Evolutionary conservation across 2,113 vertebrate genomes (phyloP).

Genomic region (Cettia cetti): DNA sequence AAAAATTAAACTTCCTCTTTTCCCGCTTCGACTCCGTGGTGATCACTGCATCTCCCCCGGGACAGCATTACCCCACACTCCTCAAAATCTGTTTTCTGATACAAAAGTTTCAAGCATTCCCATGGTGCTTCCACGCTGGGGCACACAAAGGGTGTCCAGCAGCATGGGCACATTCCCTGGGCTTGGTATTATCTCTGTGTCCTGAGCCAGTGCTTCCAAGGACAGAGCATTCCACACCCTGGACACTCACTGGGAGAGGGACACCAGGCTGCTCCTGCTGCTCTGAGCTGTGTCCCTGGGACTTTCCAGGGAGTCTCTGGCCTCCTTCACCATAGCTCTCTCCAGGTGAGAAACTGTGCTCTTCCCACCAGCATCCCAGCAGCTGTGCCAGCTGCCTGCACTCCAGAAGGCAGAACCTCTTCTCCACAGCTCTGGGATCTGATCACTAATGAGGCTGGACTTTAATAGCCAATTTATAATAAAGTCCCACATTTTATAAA

Average conservation of each 20-base stretch:
- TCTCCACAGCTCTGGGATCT: not conserved
- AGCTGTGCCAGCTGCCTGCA: not conserved
- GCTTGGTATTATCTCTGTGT: not conserved
- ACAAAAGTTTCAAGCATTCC: not conserved
- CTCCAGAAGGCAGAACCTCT: not conserved
- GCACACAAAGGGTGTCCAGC: not conserved
- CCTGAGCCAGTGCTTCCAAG: not conserved
- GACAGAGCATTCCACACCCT: not conserved
- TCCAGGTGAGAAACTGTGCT: no score
- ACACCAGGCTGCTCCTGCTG: not conserved
- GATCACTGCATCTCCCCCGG: no score
- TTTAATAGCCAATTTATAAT: not conserved
- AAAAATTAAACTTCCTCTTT: no score
- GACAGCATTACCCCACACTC: no score
- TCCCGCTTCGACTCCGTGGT: no score
- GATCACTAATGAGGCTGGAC: fast-evolving
- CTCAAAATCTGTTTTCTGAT: not conserved
- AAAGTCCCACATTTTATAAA: not conserved
- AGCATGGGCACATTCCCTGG: not conserved
- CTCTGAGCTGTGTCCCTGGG: not conserved
- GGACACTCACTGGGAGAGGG: not conserved
- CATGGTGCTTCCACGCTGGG: fast-evolving
- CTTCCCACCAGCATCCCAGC: not conserved
- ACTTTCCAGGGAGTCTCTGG: not conserved
- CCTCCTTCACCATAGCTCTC: no score